These are phyloP conservation scores for Pseudoatta argentina DNA, from an alignment of 1,140 invertebrate species.

Conservation along the genomic window DNA sequence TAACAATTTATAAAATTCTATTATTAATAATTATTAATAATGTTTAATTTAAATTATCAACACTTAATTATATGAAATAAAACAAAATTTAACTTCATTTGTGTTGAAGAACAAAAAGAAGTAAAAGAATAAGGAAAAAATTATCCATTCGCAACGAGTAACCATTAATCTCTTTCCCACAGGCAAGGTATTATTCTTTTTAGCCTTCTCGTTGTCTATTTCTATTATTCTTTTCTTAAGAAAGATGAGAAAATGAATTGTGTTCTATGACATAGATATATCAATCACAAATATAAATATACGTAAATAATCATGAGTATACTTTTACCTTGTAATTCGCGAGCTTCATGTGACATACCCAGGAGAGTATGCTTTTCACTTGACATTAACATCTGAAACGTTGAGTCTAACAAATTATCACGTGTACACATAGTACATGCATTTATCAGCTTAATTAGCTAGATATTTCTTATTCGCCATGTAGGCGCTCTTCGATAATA, in stretches of 20 bases:
- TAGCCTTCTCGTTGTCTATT: too few relatives aligned
- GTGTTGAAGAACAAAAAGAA: not conserved
- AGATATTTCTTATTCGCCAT: conserved; percentile 35
- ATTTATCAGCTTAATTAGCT: conserved; percentile 57
- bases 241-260: not conserved
- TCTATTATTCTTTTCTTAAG: not conserved
- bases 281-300: not conserved
- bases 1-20: not conserved
- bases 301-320: not conserved
- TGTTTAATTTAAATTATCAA: not conserved
- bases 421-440: not conserved
- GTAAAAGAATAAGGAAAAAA: not conserved
- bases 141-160: not conserved
- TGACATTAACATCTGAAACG: conserved; percentile 34
- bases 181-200: not conserved
- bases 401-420: conserved; percentile 32
- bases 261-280: not conserved
- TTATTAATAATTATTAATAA: not conserved
- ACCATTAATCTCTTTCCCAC: not conserved
- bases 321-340: conserved; percentile 11
- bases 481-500: conserved; percentile 26
- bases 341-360: not conserved
- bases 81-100: not conserved
- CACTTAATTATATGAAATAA: not conserved
- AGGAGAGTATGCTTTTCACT: not conserved